phyloP scores from a whole-genome alignment of 2,888 invertebrate species.

The Agrochola lota region DNA sequence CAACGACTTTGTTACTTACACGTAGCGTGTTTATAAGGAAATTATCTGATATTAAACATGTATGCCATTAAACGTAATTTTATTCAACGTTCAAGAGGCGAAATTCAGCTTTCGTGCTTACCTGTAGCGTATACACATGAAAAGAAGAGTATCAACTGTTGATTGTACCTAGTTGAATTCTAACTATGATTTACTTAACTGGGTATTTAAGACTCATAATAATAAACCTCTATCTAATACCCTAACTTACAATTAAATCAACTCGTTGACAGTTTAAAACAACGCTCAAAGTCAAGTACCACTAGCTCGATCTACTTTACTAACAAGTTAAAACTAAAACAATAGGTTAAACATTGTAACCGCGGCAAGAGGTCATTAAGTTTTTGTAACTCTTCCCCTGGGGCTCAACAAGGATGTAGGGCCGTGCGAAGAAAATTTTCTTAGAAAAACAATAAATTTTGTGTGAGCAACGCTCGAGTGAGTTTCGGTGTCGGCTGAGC shows the following conservation, averaged over 20 bases:
- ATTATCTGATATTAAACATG: conserved; percentile 40
- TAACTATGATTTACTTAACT: neutral
- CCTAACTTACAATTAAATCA: conserved; percentile 25
- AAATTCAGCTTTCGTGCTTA: conserved; percentile 8
- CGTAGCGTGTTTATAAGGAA: conserved; percentile 33
- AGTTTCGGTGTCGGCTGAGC: conserved; percentile 90
- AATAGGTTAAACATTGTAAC: conserved; percentile 74
- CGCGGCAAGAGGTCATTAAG: conserved; percentile 81
- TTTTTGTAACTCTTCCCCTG: conserved; percentile 81
- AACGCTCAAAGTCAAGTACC: conserved; percentile 29
- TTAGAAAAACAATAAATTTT: conserved; percentile 91
- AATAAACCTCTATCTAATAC: neutral
- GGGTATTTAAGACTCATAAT: neutral
- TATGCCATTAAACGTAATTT: conserved; percentile 34
- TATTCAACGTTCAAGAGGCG: conserved; percentile 16
- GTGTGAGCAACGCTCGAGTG: conserved; percentile 89
- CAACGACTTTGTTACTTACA: conserved; percentile 42
- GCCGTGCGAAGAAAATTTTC: conserved; percentile 87
- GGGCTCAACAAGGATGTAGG: conserved; percentile 81
- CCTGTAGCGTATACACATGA: neutral
- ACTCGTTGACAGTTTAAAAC: conserved; percentile 39
- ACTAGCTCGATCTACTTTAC: conserved; percentile 50
- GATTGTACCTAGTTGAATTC: neutral
- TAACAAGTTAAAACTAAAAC: conserved; percentile 67
- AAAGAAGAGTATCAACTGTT: neutral